Evolutionary conservation across 2,113 vertebrate genomes (phyloP).

Genomic region (Anguilla japonica): DNA sequence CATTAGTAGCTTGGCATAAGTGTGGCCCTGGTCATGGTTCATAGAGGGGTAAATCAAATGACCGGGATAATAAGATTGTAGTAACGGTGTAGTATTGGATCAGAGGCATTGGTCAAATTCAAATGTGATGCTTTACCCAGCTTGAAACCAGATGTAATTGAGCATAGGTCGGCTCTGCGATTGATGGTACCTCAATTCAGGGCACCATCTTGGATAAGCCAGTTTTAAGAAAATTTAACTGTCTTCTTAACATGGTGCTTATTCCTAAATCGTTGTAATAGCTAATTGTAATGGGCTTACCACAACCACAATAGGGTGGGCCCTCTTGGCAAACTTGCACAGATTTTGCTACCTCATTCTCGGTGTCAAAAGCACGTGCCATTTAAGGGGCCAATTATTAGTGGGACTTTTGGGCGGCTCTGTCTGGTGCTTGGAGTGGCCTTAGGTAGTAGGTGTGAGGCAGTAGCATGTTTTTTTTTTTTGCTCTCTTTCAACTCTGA

Average conservation of each 20-base stretch:
- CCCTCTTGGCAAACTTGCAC: slow-evolving; percentile 12
- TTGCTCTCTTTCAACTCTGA: neutral
- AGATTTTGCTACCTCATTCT: slow-evolving; percentile 46
- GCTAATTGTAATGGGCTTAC: too few species aligned
- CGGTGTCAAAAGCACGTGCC: neutral
- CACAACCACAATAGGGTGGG: neutral
- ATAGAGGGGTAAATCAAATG: neutral
- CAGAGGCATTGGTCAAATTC: neutral
- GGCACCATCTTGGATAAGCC: neutral
- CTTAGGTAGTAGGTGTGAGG: neutral
- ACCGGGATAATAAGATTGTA: neutral
- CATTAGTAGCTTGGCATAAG: neutral
- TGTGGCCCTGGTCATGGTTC: neutral
- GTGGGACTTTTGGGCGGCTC: neutral
- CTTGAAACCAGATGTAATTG: neutral
- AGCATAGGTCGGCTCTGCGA: neutral
- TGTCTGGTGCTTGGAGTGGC: neutral
- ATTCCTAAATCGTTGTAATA: neutral
- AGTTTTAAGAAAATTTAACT: neutral
- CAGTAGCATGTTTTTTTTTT: neutral
- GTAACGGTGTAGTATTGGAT: neutral
- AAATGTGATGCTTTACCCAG: neutral
- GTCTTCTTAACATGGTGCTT: neutral
- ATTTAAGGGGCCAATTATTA: neutral
- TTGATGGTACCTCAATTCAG: neutral